Evolutionary conservation across 2,888 invertebrate genomes (phyloP).

Genomic region (Melieria picta): DNA sequence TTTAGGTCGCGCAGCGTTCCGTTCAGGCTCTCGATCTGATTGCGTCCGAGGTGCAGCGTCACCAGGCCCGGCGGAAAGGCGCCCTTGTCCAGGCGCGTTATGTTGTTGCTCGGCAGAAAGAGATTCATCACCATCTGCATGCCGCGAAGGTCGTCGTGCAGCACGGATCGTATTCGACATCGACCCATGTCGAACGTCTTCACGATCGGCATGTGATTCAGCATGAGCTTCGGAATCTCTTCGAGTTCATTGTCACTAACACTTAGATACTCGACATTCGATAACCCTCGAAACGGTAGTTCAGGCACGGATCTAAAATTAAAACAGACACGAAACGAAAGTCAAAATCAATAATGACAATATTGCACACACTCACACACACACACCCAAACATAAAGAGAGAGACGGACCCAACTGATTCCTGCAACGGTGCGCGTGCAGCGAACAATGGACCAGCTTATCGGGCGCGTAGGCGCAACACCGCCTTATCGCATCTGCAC

Average conservation of each 20-base stretch:
- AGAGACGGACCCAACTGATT: too few species aligned
- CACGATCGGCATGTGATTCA: conserved; percentile 80
- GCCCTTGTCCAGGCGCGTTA: conserved; percentile 77
- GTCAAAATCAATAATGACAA: background rate
- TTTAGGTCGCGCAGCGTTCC: conserved; percentile 80
- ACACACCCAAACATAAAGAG: too few species aligned
- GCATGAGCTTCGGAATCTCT: conserved; percentile 79
- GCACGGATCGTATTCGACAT: conserved; percentile 79
- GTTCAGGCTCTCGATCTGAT: conserved; percentile 77
- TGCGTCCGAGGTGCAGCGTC: conserved; percentile 79
- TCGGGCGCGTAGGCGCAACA: too few species aligned
- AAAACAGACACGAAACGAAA: conserved; percentile 33
- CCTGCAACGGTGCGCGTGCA: too few species aligned
- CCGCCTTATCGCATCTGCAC: too few species aligned
- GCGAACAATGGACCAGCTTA: too few species aligned
- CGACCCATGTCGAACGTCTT: conserved; percentile 84
- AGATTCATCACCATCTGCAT: conserved; percentile 74
- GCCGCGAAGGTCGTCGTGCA: conserved; percentile 81
- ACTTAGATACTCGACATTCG: conserved; percentile 79
- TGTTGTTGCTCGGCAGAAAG: conserved; percentile 79
- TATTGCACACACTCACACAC: too few species aligned
- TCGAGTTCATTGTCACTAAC: conserved; percentile 82
- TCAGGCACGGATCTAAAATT: conserved; percentile 76
- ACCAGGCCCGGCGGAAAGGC: conserved; percentile 76
- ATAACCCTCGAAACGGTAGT: conserved; percentile 79